phyloP scores from a whole-genome alignment of 2,888 invertebrate species.

The Eupithecia tripunctaria region DNA sequence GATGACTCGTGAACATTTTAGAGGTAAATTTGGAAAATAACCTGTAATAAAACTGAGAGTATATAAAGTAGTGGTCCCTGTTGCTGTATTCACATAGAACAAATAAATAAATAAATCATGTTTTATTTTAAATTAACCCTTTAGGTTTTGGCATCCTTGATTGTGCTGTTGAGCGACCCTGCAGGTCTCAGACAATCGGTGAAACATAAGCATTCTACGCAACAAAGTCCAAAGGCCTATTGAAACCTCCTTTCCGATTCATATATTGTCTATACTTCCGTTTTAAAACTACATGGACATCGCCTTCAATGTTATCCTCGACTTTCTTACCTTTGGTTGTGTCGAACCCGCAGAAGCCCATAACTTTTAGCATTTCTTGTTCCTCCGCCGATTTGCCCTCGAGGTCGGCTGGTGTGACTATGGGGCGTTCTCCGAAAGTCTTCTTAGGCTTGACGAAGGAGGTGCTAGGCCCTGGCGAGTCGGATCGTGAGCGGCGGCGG shows the following conservation, averaged over 20 bases:
- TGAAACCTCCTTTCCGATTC: conserved; percentile 99
- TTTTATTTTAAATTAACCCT: conserved; percentile 43
- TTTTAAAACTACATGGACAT: conserved; percentile 97
- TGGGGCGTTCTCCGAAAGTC: conserved; percentile 85
- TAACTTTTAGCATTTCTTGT: conserved; percentile 96
- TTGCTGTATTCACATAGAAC: conserved; percentile 44
- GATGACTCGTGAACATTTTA: too few relatives aligned
- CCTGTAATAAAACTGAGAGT: not conserved
- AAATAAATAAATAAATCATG: conserved; percentile 57
- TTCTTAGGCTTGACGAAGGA: conserved; percentile 74
- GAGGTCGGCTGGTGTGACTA: conserved; percentile 92
- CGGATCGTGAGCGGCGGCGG: conserved; percentile 66
- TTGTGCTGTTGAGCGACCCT: conserved; percentile 28
- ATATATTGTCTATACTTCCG: conserved; percentile 99
- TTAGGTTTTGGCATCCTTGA: conserved; percentile 34
- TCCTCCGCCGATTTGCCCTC: conserved; percentile 96
- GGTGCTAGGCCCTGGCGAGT: conserved; percentile 71
- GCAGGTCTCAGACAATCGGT: conserved; percentile 39
- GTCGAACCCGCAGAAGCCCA: conserved; percentile 99
- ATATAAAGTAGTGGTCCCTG: not conserved
- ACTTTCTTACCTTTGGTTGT: conserved; percentile 98
- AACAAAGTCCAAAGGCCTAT: conserved; percentile 98
- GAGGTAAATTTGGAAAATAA: too few relatives aligned
- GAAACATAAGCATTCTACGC: conserved; percentile 82
- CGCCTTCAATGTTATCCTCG: conserved; percentile 96